Evolutionary conservation across 2,888 invertebrate species (phyloP), one percentile per base, ranked within the genome.

Genomic region (Aspidiotus rigidus): DNA sequence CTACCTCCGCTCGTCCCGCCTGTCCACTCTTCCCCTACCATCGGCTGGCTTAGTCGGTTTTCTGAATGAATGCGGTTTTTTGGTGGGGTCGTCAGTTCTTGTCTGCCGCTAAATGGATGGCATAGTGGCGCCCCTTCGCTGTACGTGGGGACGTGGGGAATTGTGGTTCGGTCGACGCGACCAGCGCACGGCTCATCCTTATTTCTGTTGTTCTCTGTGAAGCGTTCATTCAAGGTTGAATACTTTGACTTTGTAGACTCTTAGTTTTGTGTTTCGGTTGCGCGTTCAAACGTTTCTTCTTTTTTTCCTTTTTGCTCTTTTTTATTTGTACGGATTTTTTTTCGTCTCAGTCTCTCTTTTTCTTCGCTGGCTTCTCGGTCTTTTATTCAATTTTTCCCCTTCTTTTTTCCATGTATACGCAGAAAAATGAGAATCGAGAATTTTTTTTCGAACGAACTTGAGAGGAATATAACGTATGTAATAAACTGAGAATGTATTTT

Each of bases 131-230:
- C 64, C 64, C 64, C 64, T 64, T 64, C 64, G 54, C 40, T 1
- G 28, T 28, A 28, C 28, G 28, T 28, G 28, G 28, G 28, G 54
- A 64, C 64, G 64, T 64, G 64, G 64, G 64, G 64, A 64, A 64
- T 64, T 64, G 64, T 64, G 64, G 64, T 64, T 64, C 64, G 64
- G 64, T 64, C 64, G 64, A 64, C 64, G 64, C 64, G 55, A 54
- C 64, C 55, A 28, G 64, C 55, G n/a, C 49, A 49, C 44, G 64
- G 55, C 64, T 64, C 64, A 64, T 64, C 64, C 64, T 64, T 64
- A 64, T 64, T 64, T 49, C 64, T 49, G 64, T 64, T 64, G 64
- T 64, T 64, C 64, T 64, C 64, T 64, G 17, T 64, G 15, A 53
- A 64, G 64, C 54, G 53, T 64, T 64, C 64, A 64, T 64, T 64